Evolutionary conservation across 1,140 invertebrate species (phyloP).

Genomic region (Drosophila funebris): DNA sequence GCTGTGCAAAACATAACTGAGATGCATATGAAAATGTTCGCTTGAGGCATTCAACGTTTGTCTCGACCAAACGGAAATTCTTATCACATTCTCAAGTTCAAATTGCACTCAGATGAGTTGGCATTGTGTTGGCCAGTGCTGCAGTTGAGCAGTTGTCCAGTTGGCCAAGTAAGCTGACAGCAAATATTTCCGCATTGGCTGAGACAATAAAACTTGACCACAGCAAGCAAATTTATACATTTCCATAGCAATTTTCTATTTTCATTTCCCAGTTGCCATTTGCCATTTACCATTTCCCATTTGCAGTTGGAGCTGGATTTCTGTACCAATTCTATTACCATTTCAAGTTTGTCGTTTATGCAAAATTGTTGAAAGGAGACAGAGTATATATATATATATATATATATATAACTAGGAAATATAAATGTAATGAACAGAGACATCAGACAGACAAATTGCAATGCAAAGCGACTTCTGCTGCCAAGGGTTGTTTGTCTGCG

Average conservation of each 20-base stretch:
- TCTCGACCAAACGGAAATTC: not conserved
- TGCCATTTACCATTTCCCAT: not conserved
- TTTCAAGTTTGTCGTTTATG: slow-evolving; percentile 11
- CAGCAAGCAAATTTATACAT: slow-evolving; percentile 25
- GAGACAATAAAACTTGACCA: slow-evolving; percentile 25
- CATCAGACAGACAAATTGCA: not conserved
- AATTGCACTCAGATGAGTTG: slow-evolving; percentile 63
- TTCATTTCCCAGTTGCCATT: not conserved
- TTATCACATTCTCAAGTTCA: slow-evolving; percentile 34
- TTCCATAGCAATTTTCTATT: slow-evolving; percentile 22
- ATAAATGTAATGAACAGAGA: slow-evolving; percentile 1
- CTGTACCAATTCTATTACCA: too few species aligned
- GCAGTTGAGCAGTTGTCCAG: slow-evolving; percentile 51
- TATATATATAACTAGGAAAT: too few species aligned
- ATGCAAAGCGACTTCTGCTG: not conserved
- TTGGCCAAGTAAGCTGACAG: not conserved
- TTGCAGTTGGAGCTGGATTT: not conserved
- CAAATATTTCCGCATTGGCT: slow-evolving; percentile 5
- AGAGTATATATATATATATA: too few species aligned
- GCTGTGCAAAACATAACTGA: not conserved
- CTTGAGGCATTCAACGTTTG: not conserved
- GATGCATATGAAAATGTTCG: not conserved
- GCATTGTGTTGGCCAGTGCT: slow-evolving; percentile 62
- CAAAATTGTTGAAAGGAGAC: slow-evolving; percentile 7
- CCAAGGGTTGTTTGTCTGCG: too few species aligned